phyloP scores from a whole-genome alignment of 2,113 vertebrate genomes.

The Sorex fumeus region DNA sequence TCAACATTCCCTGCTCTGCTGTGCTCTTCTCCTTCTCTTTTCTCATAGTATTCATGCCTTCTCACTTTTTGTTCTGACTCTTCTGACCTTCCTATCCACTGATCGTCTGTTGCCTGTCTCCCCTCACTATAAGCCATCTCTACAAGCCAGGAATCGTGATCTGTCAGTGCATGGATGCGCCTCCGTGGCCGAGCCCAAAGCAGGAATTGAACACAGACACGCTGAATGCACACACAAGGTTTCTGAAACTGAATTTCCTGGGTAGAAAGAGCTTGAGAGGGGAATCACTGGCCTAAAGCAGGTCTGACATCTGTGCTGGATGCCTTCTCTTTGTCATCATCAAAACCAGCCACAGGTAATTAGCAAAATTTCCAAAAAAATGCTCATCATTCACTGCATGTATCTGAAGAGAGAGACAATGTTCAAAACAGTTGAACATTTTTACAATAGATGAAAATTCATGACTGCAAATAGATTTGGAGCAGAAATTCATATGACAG shows the following conservation, averaged over 20 bases:
- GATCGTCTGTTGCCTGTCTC: not conserved
- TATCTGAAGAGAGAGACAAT: constrained; percentile 18
- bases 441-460: constrained; percentile 66
- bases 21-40: not conserved
- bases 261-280: not conserved
- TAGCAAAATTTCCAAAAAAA: constrained; percentile 35
- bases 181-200: too few relatives aligned
- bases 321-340: constrained; percentile 44
- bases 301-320: not conserved
- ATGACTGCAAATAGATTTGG: constrained; percentile 67
- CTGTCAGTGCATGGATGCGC: not conserved
- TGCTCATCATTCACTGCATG: not conserved
- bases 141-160: not conserved
- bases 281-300: not conserved
- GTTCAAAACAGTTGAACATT: constrained; percentile 57
- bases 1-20: not conserved
- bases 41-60: not conserved
- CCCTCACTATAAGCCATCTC: not conserved
- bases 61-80: constrained; percentile 24
- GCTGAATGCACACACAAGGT: not conserved
- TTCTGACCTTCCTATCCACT: constrained; percentile 12
- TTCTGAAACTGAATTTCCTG: not conserved
- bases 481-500: constrained; percentile 64
- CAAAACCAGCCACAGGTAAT: constrained; percentile 55
- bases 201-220: not conserved